Evolutionary conservation across 2,113 vertebrate species (phyloP).

Genomic region (Galemys pyrenaicus): DNA sequence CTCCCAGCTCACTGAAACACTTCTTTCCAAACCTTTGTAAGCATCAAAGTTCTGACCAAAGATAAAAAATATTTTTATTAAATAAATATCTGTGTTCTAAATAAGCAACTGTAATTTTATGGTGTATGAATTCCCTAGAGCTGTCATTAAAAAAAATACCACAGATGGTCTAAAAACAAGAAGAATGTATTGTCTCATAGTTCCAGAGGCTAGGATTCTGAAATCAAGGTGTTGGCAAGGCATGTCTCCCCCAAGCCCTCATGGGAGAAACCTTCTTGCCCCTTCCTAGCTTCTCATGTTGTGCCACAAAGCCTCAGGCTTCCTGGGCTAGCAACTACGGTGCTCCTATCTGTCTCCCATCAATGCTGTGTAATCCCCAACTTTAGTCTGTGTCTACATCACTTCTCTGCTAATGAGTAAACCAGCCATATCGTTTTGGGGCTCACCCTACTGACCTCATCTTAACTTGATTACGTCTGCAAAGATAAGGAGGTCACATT

Average conservation of each 20-base stretch:
- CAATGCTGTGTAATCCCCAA: background rate
- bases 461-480: background rate
- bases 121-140: background rate
- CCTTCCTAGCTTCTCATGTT: background rate
- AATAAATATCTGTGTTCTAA: constrained; percentile 6
- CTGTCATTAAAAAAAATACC: background rate
- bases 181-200: background rate
- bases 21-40: background rate
- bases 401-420: background rate
- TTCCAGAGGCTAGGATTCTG: background rate
- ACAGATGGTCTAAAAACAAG: background rate
- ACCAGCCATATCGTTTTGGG: background rate
- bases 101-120: background rate
- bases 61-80: background rate
- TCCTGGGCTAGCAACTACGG: background rate
- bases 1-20: background rate
- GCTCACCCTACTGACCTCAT: background rate
- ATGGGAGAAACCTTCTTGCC: background rate
- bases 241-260: background rate
- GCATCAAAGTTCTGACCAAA: background rate
- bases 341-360: background rate
- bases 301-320: background rate
- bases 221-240: background rate
- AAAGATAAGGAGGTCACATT: background rate
- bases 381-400: background rate